Evolutionary conservation across 2,797 vertebrate species (phyloP), one percentile per base, ranked within the genome.

Genomic region (Setipinna tenuifilis): DNA sequence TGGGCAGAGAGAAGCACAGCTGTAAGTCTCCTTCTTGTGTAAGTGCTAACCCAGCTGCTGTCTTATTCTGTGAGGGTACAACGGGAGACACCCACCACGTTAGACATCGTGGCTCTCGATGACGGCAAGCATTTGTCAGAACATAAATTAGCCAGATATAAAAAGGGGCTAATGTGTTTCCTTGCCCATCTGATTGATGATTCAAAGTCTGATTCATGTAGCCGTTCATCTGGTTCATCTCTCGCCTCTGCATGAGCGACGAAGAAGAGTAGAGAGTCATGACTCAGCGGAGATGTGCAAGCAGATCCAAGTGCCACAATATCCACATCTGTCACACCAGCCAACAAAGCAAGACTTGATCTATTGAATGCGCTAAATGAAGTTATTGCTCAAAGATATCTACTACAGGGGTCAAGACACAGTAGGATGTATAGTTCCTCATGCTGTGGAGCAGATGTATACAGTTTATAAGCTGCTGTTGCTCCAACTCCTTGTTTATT

Each of bases 391-490:
- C 61, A 62, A 62, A 54, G 50, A 54, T 54, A 54, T 54, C 50
- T 54, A 54, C 50, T 54, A 54, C 50, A 54, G 50, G 61, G 61
- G 61, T 62, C 61, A 25, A 25, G 61, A 10, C 61, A 65, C 50
- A 10, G 50, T 3, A 7, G 50, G 50, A 54, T 82, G 83, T 85
- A 85, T 90, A 82, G 86, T 80, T 48, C 86, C 17, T 0, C 57
- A 82, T 75, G 41, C 23, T 19, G 71, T 9, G 14, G 50, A 14
- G 3, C 9, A 54, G 50, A 9, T 54, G 50, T 54, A 7, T 54
- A 54, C 7, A 54, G 50, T 54, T 54, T 54, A 14, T 54, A 54
- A 54, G 50, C 50, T 54, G 50, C 2, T 10, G 50, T 54, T 9
- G 50, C 2, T 9, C 9, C 50, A 54, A 54, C 3, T 54, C 50